Conservation (phyloP, 2,113 vertebrate species). For the Axis porcinus region DNA sequence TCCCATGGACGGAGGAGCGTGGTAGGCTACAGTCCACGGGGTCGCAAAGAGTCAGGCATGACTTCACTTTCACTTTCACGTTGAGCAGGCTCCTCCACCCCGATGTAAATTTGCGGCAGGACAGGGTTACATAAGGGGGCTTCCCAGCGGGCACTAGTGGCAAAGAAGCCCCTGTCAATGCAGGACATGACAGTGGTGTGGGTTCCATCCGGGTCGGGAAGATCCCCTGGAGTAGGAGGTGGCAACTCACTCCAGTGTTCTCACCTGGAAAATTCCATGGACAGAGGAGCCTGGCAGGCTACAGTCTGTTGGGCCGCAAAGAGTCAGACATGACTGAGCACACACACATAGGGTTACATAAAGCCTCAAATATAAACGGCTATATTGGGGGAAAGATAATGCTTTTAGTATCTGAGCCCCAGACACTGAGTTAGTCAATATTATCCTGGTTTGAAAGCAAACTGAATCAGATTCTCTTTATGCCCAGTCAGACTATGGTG, state of each 20-base stretch:
- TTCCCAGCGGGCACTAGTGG: neutral
- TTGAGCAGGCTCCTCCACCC: neutral
- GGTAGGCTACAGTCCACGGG: neutral
- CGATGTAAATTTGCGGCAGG: neutral
- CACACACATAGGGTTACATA: neutral
- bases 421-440: neutral
- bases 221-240: neutral
- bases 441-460: neutral
- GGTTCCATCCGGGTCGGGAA: neutral
- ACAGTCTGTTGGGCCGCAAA: neutral
- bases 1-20: neutral
- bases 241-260: neutral
- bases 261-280: neutral
- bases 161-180: neutral
- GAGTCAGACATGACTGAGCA: neutral
- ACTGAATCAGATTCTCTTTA: neutral
- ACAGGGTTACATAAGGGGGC: neutral
- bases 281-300: neutral
- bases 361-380: neutral
- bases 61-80: neutral
- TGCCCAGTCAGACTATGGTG: neutral
- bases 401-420: neutral
- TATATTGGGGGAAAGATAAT: neutral
- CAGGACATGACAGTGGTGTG: neutral
- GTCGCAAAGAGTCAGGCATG: neutral